Conservation (phyloP, 2,113 vertebrate genomes). For the Cyanistes caeruleus region DNA sequence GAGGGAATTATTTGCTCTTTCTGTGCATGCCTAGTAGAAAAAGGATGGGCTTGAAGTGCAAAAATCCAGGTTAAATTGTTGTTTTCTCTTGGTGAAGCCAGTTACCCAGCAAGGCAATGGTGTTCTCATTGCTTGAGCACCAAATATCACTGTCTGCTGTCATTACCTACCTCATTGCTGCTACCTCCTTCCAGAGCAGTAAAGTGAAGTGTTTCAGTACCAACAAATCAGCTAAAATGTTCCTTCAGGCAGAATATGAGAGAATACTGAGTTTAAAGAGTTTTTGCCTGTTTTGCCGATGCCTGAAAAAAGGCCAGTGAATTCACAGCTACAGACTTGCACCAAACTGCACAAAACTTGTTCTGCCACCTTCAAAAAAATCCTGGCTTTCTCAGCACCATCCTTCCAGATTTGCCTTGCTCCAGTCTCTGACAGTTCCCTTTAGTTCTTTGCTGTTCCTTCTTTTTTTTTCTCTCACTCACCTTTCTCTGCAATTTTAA, state of each 20-base stretch:
- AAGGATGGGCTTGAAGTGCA: neutral
- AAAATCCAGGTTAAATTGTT: neutral
- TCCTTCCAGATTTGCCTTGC: neutral
- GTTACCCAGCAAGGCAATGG: neutral
- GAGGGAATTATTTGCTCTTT: neutral
- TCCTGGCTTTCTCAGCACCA: neutral
- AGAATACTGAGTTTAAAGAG: neutral
- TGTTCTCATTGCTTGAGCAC: neutral
- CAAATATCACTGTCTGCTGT: neutral
- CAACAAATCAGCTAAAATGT: neutral
- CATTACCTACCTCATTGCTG: neutral
- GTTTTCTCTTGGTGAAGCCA: neutral
- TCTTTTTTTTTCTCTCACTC: neutral
- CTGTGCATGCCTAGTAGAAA: neutral
- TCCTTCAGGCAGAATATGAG: neutral
- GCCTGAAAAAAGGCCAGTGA: neutral
- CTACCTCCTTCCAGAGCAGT: neutral
- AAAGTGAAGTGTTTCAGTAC: neutral
- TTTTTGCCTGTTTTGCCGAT: neutral
- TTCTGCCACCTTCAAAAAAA: neutral
- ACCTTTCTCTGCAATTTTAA: neutral
- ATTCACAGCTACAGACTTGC: neutral
- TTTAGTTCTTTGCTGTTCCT: neutral
- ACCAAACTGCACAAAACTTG: neutral
- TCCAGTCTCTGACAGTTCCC: neutral